Evolutionary conservation across 2,113 vertebrate genomes (phyloP).

Genomic region (Ia io): DNA sequence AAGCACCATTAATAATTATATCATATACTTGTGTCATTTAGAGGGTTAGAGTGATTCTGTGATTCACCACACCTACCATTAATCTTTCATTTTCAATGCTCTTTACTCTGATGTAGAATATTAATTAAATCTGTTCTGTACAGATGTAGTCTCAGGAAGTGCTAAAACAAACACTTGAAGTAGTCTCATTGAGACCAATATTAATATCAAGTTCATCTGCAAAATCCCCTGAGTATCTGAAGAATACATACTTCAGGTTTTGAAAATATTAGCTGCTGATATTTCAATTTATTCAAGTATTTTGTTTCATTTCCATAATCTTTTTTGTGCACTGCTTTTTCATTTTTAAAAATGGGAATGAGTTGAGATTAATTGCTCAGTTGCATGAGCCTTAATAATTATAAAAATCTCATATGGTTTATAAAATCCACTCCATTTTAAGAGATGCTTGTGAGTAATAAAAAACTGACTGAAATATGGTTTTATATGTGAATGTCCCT

Average conservation of each 20-base stretch:
- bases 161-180: conserved; percentile 68
- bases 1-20: conserved; percentile 61
- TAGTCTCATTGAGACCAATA: conserved; percentile 48
- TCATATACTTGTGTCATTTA: conserved; percentile 43
- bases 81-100: conserved; percentile 47
- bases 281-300: conserved; percentile 75
- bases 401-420: conserved; percentile 68
- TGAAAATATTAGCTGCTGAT: conserved; percentile 62
- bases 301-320: conserved; percentile 78
- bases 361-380: conserved; percentile 76
- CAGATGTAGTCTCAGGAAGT: conserved; percentile 63
- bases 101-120: conserved; percentile 52
- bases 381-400: conserved; percentile 77
- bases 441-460: conserved; percentile 66
- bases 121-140: conserved; percentile 71
- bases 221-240: conserved; percentile 42
- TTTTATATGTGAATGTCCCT: background rate
- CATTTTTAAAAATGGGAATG: conserved; percentile 72
- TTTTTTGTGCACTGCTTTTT: conserved; percentile 68
- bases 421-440: conserved; percentile 69
- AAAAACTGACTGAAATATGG: conserved; percentile 25
- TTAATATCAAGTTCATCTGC: conserved; percentile 63
- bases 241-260: conserved; percentile 62
- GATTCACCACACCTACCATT: conserved; percentile 60
- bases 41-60: conserved; percentile 33